phyloP scores from a whole-genome alignment of 1,140 invertebrate genomes.

The Bilobella aurantiaca region DNA sequence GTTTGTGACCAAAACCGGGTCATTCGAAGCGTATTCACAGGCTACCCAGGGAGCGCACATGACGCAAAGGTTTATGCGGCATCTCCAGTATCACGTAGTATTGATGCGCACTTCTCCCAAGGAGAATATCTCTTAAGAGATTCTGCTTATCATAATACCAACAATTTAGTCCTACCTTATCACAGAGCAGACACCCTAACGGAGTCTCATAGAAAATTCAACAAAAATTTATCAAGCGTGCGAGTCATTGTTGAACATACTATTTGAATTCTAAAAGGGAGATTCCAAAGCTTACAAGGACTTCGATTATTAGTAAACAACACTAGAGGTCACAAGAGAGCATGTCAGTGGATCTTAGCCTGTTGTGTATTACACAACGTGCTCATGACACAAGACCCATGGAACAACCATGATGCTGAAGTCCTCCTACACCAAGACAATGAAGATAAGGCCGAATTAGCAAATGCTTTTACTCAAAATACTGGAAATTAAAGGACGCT shows the following conservation, averaged over 20 bases:
- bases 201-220: not conserved
- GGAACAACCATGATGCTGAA: slow-evolving; percentile 3
- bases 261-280: slow-evolving; percentile 12
- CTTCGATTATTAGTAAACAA: not conserved
- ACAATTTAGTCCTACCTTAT: slow-evolving; percentile 7
- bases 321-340: not conserved
- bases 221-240: not conserved
- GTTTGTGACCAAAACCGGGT: slow-evolving; percentile 1
- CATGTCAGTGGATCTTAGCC: slow-evolving; percentile 8
- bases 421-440: not conserved
- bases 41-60: slow-evolving; percentile 15
- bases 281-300: slow-evolving; percentile 12
- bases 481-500: not conserved
- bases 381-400: not conserved
- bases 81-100: not conserved
- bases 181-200: not conserved
- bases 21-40: not conserved
- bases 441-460: slow-evolving; percentile 2
- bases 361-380: slow-evolving; percentile 14
- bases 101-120: not conserved
- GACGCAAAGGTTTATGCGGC: slow-evolving; percentile 13
- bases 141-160: slow-evolving; percentile 9
- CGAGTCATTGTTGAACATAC: slow-evolving; percentile 13
- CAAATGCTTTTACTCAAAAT: not conserved
- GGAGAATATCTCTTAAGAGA: slow-evolving; percentile 13